phyloP scores from a whole-genome alignment of 2,113 vertebrate species.

The Pelecanus crispus region DNA sequence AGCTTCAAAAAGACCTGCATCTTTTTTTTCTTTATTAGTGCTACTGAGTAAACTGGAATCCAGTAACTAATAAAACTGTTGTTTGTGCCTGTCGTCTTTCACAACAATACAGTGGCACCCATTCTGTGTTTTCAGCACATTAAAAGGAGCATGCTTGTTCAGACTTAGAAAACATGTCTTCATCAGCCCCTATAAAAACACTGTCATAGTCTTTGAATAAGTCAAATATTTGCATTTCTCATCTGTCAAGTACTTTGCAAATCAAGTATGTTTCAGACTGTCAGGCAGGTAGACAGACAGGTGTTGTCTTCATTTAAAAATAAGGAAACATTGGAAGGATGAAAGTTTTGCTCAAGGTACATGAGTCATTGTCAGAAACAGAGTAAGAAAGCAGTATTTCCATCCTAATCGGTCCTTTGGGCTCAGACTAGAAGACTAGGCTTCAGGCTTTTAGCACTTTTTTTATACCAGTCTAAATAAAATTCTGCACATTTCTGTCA shows the following conservation, averaged over 20 bases:
- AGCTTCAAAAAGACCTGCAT: background rate
- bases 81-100: background rate
- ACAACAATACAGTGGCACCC: background rate
- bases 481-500: background rate
- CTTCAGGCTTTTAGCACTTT: background rate
- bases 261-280: background rate
- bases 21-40: background rate
- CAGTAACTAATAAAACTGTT: background rate
- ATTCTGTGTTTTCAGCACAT: background rate
- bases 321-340: background rate
- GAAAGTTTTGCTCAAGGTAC: background rate
- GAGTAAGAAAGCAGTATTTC: background rate
- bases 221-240: background rate
- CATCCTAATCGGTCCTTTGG: background rate
- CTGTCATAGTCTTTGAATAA: background rate
- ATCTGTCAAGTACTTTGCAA: background rate
- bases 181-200: background rate
- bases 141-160: background rate
- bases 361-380: background rate
- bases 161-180: background rate
- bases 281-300: background rate
- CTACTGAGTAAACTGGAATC: background rate
- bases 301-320: background rate
- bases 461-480: background rate
- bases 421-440: background rate